Evolutionary conservation across 1,140 invertebrate genomes (phyloP).

Genomic region (Drosophila bifasciata): DNA sequence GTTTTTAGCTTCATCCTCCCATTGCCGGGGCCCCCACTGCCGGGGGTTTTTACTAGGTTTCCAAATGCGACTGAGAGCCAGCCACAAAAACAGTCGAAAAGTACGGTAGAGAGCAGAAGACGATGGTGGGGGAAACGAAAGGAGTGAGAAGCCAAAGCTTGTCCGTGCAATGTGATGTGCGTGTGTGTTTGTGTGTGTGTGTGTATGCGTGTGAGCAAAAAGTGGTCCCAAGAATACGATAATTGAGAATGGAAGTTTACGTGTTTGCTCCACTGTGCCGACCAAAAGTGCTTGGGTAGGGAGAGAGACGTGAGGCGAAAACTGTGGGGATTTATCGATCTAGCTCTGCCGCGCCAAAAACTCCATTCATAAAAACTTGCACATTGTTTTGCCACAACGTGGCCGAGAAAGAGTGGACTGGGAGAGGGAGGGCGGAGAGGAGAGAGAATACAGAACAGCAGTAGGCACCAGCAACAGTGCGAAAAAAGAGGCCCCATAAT

Average conservation of each 20-base stretch:
- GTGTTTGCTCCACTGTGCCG: slow-evolving; percentile 54
- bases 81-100: slow-evolving; percentile 50
- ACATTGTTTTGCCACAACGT: slow-evolving; percentile 68
- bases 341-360: slow-evolving; percentile 78
- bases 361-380: slow-evolving; percentile 84
- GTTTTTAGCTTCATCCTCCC: slow-evolving; percentile 30
- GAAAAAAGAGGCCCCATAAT: slow-evolving; percentile 57
- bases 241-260: slow-evolving; percentile 22
- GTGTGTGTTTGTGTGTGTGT: background rate
- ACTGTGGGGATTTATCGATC: slow-evolving; percentile 81
- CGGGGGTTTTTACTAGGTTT: slow-evolving; percentile 67
- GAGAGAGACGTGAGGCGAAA: slow-evolving; percentile 13
- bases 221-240: slow-evolving; percentile 23
- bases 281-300: slow-evolving; percentile 2
- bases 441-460: slow-evolving; percentile 44
- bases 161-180: slow-evolving; percentile 1
- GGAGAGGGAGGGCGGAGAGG: slow-evolving; percentile 28
- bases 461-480: slow-evolving; percentile 51
- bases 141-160: slow-evolving; percentile 18
- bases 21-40: slow-evolving; percentile 32
- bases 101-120: slow-evolving; percentile 31
- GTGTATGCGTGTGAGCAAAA: slow-evolving; percentile 28
- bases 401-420: slow-evolving; percentile 1
- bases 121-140: slow-evolving; percentile 4
- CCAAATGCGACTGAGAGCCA: slow-evolving; percentile 61